Percentiles rank a stretch among this genome's conserved stretches.
phyloP scores from a whole-genome alignment of 2,888 invertebrate species.

The Petrophora chlorosata region DNA sequence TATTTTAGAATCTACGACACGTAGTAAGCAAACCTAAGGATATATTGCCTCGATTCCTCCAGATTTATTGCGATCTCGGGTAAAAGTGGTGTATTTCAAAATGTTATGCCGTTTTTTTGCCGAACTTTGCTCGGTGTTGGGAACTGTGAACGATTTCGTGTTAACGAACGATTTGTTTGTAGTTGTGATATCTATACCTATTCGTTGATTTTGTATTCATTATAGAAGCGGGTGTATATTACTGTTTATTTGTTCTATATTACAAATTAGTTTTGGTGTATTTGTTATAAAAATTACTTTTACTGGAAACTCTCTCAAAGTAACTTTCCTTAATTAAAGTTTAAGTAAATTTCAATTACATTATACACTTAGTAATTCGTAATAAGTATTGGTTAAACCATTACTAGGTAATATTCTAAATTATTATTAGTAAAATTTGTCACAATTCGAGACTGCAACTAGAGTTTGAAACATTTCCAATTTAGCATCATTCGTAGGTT shows the following conservation, averaged over 20 bases:
- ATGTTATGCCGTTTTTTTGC: slow-evolving; percentile 33
- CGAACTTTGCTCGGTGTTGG: slow-evolving; percentile 7
- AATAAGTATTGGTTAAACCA: too few relatives aligned
- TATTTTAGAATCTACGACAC: slow-evolving; percentile 57
- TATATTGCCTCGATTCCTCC: slow-evolving; percentile 51
- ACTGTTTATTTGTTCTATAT: too few relatives aligned
- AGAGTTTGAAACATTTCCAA: slow-evolving; percentile 4
- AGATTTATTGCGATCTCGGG: slow-evolving; percentile 49
- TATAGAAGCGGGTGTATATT: too few relatives aligned
- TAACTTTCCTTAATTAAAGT: too few relatives aligned
- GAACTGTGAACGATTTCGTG: background rate
- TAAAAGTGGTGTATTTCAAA: slow-evolving; percentile 51
- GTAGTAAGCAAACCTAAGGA: slow-evolving; percentile 53
- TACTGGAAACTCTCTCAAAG: too few relatives aligned
- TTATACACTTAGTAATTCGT: too few relatives aligned
- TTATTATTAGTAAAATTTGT: too few relatives aligned
- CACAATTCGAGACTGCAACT: too few relatives aligned
- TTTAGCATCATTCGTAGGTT: background rate
- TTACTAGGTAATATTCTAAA: too few relatives aligned
- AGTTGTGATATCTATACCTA: background rate
- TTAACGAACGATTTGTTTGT: background rate
- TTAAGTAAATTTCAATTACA: too few relatives aligned
- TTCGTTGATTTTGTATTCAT: background rate
- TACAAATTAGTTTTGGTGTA: too few relatives aligned
- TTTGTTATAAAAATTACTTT: too few relatives aligned